Evolutionary conservation across 1,140 invertebrate species (phyloP).

Genomic region (Meloidogyne exigua): DNA sequence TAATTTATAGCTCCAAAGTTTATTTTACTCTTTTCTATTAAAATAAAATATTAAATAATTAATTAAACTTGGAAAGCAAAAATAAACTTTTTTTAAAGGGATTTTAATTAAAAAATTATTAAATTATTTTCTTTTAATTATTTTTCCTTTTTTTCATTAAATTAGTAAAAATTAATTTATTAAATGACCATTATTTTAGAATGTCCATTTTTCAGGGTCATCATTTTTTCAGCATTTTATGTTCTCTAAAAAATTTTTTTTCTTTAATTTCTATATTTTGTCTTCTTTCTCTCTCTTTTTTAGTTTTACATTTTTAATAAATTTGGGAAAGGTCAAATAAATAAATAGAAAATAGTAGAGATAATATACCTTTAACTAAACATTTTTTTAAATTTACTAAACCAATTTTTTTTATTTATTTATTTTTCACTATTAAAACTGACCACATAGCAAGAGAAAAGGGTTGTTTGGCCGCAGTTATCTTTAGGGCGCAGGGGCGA

Average conservation of each 20-base stretch:
- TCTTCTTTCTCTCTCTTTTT: background rate
- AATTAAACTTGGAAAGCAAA: no score
- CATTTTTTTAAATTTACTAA: background rate
- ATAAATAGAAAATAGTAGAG: background rate
- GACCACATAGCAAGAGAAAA: no score
- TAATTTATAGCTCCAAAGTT: no score
- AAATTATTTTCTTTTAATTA: no score
- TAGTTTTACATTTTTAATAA: background rate
- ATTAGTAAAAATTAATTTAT: background rate
- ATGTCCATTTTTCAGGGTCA: background rate
- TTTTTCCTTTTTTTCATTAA: background rate
- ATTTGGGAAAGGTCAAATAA: slow-evolving; percentile 4
- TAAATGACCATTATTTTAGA: background rate
- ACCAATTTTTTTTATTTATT: background rate
- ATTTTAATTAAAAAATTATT: no score
- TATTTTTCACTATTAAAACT: no score
- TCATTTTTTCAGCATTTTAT: background rate
- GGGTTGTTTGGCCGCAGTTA: no score
- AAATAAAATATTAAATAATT: no score
- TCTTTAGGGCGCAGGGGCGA: no score
- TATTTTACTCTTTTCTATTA: no score
- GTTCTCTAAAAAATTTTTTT: background rate
- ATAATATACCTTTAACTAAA: background rate
- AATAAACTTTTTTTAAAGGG: no score
- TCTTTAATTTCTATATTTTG: background rate